Percentiles rank a stretch among this genome's conserved stretches.
Evolutionary conservation across 2,888 invertebrate genomes (phyloP).

Genomic region (Bunonema sp.): DNA sequence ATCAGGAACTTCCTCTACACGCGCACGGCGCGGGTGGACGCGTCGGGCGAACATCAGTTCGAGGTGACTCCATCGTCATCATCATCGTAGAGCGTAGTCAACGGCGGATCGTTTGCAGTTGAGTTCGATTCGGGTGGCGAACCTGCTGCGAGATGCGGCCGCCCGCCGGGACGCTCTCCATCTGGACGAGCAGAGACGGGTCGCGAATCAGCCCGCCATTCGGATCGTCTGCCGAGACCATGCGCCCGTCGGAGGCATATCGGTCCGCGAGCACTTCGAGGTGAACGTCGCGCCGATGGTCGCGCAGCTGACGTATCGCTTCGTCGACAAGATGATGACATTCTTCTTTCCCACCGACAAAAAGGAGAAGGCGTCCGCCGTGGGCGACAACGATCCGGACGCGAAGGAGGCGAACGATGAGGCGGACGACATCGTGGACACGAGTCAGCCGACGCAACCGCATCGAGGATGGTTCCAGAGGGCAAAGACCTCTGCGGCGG

Average conservation of each 20-base stretch:
- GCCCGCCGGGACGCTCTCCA: conserved; percentile 1
- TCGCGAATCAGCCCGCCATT: conserved; percentile 75
- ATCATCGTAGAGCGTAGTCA: too few relatives aligned
- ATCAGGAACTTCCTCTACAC: conserved; percentile 91
- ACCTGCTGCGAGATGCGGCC: conserved; percentile 77
- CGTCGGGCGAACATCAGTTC: conserved; percentile 86
- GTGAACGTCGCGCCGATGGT: conserved; percentile 49
- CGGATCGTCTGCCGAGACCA: conserved; percentile 83
- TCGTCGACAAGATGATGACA: conserved; percentile 81
- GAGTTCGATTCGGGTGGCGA: conserved; percentile 87
- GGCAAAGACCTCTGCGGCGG: too few relatives aligned
- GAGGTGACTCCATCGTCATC: too few relatives aligned
- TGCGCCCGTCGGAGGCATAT: conserved; percentile 84
- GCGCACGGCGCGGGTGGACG: conserved; percentile 84
- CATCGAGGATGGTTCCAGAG: too few relatives aligned
- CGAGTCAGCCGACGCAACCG: conserved; percentile 2
- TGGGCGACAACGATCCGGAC: conserved; percentile 47
- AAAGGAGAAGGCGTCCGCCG: conserved; percentile 53
- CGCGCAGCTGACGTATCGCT: conserved; percentile 49
- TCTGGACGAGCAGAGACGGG: conserved; percentile 32
- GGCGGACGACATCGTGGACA: conserved; percentile 3
- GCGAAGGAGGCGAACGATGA: conserved; percentile 6
- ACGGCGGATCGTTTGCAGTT: too few relatives aligned
- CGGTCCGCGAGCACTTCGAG: conserved; percentile 95
- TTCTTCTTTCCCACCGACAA: conserved; percentile 76